Conservation (phyloP, 2,113 vertebrate species). For the Synodontis membranacea region DNA sequence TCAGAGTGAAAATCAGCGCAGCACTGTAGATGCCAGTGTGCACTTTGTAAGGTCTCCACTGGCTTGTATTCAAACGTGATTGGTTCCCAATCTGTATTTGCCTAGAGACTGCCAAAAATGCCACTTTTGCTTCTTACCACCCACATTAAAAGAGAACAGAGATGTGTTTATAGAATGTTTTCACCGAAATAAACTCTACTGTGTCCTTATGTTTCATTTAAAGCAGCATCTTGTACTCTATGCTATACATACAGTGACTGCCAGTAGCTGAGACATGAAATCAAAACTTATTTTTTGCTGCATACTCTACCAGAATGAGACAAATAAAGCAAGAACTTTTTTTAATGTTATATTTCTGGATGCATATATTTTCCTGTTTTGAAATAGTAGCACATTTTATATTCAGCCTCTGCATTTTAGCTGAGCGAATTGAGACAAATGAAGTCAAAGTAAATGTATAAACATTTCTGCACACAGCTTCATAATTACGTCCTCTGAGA, state of each 20-base stretch:
- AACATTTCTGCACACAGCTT: neutral
- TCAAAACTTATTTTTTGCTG: constrained; percentile 10
- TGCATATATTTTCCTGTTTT: neutral
- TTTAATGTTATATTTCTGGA: neutral
- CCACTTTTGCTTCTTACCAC: constrained; percentile 19
- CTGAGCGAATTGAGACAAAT: neutral
- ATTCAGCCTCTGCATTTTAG: neutral
- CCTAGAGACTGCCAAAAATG: constrained; percentile 36
- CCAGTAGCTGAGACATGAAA: neutral
- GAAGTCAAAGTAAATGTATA: constrained; percentile 3
- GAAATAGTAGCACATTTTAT: constrained; percentile 15
- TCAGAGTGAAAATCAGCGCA: constrained; percentile 31
- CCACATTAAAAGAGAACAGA: constrained; percentile 11
- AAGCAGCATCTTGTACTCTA: neutral
- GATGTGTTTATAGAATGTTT: neutral
- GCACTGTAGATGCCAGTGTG: constrained; percentile 12
- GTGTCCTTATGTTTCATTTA: neutral
- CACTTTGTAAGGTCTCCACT: constrained; percentile 26
- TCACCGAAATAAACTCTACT: constrained; percentile 1
- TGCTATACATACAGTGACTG: neutral
- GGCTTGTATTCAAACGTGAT: constrained; percentile 41
- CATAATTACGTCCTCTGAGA: constrained; percentile 23
- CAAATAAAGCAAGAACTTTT: neutral
- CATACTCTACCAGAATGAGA: neutral
- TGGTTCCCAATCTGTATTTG: constrained; percentile 37